Percentiles rank a stretch among this genome's conserved stretches.
These are phyloP conservation scores for Mirza zaza DNA, from an alignment of 2,113 vertebrate genomes.

Conservation along the genomic window DNA sequence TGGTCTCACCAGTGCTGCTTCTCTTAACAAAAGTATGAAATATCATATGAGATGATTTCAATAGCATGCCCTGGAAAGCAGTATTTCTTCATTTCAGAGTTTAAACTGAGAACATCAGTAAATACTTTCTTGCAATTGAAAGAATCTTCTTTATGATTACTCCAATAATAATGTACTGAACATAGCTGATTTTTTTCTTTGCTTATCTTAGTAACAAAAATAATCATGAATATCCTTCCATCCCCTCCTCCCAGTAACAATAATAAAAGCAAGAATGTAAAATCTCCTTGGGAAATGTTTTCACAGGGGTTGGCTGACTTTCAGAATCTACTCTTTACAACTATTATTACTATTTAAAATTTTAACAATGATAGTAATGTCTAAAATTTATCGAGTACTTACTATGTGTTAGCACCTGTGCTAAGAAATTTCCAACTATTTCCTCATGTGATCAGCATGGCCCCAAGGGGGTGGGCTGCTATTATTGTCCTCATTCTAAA, in stretches of 20 bases:
- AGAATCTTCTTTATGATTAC: conserved; percentile 9
- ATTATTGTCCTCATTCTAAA: neutral
- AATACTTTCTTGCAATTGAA: conserved; percentile 12
- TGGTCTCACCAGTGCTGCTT: neutral
- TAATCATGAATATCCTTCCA: neutral
- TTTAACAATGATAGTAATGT: neutral
- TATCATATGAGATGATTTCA: neutral
- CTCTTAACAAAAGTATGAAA: neutral
- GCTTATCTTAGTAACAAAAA: conserved; percentile 7
- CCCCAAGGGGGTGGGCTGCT: neutral
- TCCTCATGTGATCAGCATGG: neutral
- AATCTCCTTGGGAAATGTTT: neutral
- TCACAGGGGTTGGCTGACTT: neutral
- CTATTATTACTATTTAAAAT: neutral
- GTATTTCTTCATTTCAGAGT: conserved; percentile 27
- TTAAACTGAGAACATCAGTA: conserved; percentile 33
- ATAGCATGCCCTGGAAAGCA: neutral
- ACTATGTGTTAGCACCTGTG: neutral
- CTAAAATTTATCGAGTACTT: conserved; percentile 28
- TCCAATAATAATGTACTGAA: neutral
- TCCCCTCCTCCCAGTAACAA: neutral
- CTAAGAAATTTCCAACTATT: neutral
- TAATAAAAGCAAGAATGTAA: neutral
- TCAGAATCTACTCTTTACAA: conserved; percentile 33
- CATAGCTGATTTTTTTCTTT: neutral